phyloP scores from a whole-genome alignment of 2,797 vertebrate species.

The Strix occidentalis region DNA sequence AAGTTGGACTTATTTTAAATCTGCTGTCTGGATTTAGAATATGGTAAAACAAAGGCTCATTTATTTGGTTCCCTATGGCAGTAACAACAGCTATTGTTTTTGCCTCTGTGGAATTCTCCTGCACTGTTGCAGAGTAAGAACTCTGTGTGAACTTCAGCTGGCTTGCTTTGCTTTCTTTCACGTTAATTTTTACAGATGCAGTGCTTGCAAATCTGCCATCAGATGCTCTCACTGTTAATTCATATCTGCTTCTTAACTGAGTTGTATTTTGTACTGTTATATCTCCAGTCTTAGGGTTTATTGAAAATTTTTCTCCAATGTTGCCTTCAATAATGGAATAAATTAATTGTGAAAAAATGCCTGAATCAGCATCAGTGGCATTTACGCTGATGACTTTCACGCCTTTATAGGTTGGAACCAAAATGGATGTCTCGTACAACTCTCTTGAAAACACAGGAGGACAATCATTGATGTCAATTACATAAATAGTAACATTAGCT shows the following conservation, averaged over 20 bases:
- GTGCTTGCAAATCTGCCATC: constrained; percentile 90
- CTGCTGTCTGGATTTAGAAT: constrained; percentile 93
- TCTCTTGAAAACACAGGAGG: constrained; percentile 88
- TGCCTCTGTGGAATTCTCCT: constrained; percentile 88
- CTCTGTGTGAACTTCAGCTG: constrained; percentile 90
- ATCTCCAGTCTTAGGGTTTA: constrained; percentile 83
- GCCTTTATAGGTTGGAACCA: constrained; percentile 92
- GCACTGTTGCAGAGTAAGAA: constrained; percentile 85
- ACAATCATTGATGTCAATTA: constrained; percentile 95
- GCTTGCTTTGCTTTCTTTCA: constrained; percentile 91
- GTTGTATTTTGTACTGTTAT: constrained; percentile 92
- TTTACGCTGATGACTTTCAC: constrained; percentile 87
- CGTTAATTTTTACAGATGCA: constrained; percentile 88
- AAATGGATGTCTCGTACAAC: constrained; percentile 85
- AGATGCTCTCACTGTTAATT: constrained; percentile 89
- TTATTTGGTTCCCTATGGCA: constrained; percentile 91
- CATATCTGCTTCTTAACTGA: constrained; percentile 94
- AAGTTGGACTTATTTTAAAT: constrained; percentile 92
- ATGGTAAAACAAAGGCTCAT: constrained; percentile 91
- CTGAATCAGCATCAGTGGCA: constrained; percentile 91
- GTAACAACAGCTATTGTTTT: constrained; percentile 89
- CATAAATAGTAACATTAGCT: constrained; percentile 91
- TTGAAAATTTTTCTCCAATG: constrained; percentile 94
- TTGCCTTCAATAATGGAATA: constrained; percentile 96
- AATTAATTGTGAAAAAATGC: constrained; percentile 86